phyloP scores from a whole-genome alignment of 2,113 vertebrate genomes.

The Felis chaus region DNA sequence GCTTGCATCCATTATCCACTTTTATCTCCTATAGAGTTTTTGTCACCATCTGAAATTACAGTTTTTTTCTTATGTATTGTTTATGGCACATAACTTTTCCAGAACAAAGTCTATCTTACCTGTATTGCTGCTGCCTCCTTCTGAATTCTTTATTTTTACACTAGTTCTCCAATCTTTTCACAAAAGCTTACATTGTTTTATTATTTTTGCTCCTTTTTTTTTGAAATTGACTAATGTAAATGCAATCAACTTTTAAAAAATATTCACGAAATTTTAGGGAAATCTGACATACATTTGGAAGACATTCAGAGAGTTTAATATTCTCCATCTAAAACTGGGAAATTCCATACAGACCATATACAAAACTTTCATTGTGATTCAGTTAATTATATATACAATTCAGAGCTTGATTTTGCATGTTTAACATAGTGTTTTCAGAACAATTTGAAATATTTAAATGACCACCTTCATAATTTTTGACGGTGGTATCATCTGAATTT shows the following conservation, averaged over 20 bases:
- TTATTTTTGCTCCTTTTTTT: neutral
- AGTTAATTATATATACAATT: neutral
- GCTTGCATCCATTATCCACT: neutral
- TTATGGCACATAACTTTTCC: neutral
- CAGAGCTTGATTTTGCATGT: conserved; percentile 21
- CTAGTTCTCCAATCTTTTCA: neutral
- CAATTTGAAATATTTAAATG: neutral
- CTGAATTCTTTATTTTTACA: neutral
- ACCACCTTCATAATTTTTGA: neutral
- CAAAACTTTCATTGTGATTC: neutral
- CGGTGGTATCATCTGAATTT: conserved; percentile 51
- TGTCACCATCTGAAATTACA: neutral
- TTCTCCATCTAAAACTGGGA: neutral
- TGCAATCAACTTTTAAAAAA: neutral
- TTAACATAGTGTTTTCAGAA: neutral
- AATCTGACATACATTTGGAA: neutral
- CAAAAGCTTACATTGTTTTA: neutral
- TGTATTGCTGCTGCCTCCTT: neutral
- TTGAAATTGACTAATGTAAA: neutral
- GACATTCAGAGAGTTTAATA: neutral
- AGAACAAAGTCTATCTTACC: neutral
- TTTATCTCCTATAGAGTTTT: neutral
- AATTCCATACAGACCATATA: neutral
- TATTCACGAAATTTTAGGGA: neutral
- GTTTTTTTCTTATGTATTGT: neutral